Evolutionary conservation across 2,113 vertebrate species (phyloP), one percentile per base, ranked within the genome.

Genomic region (Rattus rattus): DNA sequence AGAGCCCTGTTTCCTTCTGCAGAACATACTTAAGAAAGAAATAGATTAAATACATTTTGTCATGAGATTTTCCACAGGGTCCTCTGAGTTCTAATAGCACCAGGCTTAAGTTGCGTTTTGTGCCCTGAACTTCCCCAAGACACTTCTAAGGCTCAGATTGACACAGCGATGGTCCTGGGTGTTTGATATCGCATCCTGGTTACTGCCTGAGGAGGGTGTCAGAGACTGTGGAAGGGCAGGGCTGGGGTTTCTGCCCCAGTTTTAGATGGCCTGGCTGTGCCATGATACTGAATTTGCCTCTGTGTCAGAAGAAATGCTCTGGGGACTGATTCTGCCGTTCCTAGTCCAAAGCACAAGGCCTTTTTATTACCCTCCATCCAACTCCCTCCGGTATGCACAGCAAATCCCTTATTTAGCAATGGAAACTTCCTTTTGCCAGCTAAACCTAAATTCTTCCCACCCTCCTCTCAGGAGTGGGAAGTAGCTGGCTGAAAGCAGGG

Each of bases 1-100:
- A 54, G 70, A 77, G 76, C 85, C 86, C 77, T 3, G 3, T 72
- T 95, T 88, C n/a, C n/a, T 94, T 81, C 69, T 39, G 17, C 7
- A 20, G 86, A 96, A 59, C 76, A 88, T 77, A 94, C 54, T 94
- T 89, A 87, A 92, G 92, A 81, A 87, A 85, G 54, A 90, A 63
- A 83, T 80, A 92, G 95, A 92, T 97, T 97, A 96, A 91, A 79
- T 56, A 67, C n/a, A 59, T 88, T 47, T 96, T 79, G 86, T 94
- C 91, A 69, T 3, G 73, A 93, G 96, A 93, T 95, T 97, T 69
- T 97, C 91, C 49, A 28, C 69, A 70, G 39, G 14, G 83, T 96
- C 80, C 91, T 77, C 49, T 90, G 96, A 97, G 95, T 87, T 70
- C 12, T 88, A 67, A 28, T 69, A 88, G 95, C 63, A 69, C 67